Base-by-base conservation (phyloP, 2,888 invertebrate genomes). In the Noctua fimbriata region DNA sequence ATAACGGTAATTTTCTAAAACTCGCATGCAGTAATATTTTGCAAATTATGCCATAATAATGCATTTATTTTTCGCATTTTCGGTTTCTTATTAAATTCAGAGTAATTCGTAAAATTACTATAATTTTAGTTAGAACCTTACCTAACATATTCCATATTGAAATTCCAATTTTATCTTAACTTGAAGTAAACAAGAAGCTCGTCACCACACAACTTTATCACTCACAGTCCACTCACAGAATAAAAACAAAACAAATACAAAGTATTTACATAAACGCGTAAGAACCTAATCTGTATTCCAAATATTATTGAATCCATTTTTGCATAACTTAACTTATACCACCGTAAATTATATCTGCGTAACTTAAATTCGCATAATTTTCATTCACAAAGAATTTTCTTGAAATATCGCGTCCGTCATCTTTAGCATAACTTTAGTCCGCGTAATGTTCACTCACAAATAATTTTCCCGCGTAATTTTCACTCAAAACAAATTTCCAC, bases 1-100 rank as follows among this genome's bases (percentile, higher is more conserved):
- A 86, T 86, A 58, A 66, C 32, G 12, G 41, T 65, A 0, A 86
- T 86, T 76, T 86, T 65, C n/a, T 44, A 73, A 86, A 86, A 79
- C 21, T 73, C 24, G n/a, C 49, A 52, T 69, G 28, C 44, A 58
- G 63, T 78, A 49, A 67, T 65, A 77, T 82, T 85, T 74, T 32
- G 41, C 60, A 82, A 78, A 78, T 78, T 78, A 66, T 60, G 18
- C n/a, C 65, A 16, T 78, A 49, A 58, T 80, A 41, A 47, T 55
- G 63, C 67, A 81, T 67, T 77, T 74, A 73, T 66, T 58, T 69
- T 2, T 44, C 16, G 9, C 18, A 32, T 69, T 66, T 72, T 72
- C 52, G 9, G 24, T 47, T n/a, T 72, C 47, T 24, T 81, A 18
- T 24, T 58, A 1, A 24, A 32, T 9, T 16, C 3, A 44, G 44